Evolutionary conservation across 2,797 vertebrate genomes (phyloP), one percentile per base, ranked within the genome.

Genomic region (Smutsia gigantea): DNA sequence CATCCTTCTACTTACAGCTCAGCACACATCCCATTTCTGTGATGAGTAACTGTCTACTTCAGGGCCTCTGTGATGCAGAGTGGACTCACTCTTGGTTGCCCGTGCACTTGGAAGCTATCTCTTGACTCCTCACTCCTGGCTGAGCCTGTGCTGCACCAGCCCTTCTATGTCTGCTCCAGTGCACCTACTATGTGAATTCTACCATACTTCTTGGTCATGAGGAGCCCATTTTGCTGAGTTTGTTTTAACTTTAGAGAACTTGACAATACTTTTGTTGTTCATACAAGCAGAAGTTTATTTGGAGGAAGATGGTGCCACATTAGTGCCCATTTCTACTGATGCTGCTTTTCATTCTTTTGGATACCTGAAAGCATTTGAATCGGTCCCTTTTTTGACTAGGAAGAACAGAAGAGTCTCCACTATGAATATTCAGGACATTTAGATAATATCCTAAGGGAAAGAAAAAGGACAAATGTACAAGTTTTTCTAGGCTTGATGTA

Each of bases 141-240:
- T 17, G 12, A 77, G 5, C 61, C 14, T 1, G 2, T 4, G 6
- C 9, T 21, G 21, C 21, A 51, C 18, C 0, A 3, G 51, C 34
- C 19, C n/a, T 39, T 55, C 31, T 53, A 1, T 77, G 5, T 37
- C 10, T 59, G 8, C 37, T 37, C 37, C 29, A 37, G 14, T n/a
- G n/a, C 9, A 34, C 10, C 78, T 2, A 4, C 3, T 18, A 11
- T 5, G 12, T 31, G 69, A 61, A 46, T 75, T 31, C 49, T 19
- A 51, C 29, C 18, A 10, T 63, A 2, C 53, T 55, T 63, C 18
- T 81, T 31, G 34, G 9, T 74, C 72, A 57, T 29, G 15, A 46
- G 74, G n/a, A 84, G 25, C 37, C 85, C 55, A 4, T 81, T 57
- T 53, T 64, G 51, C n/a, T 63, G 23, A 87, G 27, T 15, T 31